Evolutionary conservation across 2,797 vertebrate species (phyloP), one percentile per base, ranked within the genome.

Genomic region (Characodon lateralis): DNA sequence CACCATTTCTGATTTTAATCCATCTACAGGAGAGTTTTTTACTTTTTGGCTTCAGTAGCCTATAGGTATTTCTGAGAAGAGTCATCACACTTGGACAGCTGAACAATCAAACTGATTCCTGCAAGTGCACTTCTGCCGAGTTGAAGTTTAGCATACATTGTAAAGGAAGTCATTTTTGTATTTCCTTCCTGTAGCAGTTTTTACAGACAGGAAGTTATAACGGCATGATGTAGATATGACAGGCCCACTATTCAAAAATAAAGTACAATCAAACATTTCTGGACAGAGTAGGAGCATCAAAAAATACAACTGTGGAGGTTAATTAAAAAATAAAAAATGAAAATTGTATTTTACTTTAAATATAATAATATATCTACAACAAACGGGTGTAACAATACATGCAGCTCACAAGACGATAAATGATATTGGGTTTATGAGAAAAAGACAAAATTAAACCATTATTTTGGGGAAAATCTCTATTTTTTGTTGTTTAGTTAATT

Each of bases 81-180:
- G 0, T 8, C 35, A 12, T 66, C 63, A 66, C 24, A 24, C 31
- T 5, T 6, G 22, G 20, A 66, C 63, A 41, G 20, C 35, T 66
- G 20, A 66, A 66, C 35, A 66, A 66, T 66, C 63, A 24, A 66
- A 24, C 35, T 13, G 63, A 66, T 66, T 41, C 35, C 35, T 66
- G 55, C 39, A 41, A 0, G 16, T 16, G 41, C n/a, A 3, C 20
- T 3, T 6, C 1, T 5, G 31, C 31, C 41, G 41, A 8, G 6
- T 83, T 51, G 28, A 76, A 6, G 20, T 26, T 26, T 70, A 72
- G 31, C 41, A 53, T 50, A 5, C 1, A 20, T 1, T 68, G 39
- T 28, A 65, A 61, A 76, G 53, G 71, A 86, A 87, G 74, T 50
- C 4, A 20, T 81, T 20, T 71, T 72, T 70, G 74, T n/a, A 53